Evolutionary conservation across 64 coral and sea anemone species (phyloP).

Genomic region (Acropora yongei): DNA sequence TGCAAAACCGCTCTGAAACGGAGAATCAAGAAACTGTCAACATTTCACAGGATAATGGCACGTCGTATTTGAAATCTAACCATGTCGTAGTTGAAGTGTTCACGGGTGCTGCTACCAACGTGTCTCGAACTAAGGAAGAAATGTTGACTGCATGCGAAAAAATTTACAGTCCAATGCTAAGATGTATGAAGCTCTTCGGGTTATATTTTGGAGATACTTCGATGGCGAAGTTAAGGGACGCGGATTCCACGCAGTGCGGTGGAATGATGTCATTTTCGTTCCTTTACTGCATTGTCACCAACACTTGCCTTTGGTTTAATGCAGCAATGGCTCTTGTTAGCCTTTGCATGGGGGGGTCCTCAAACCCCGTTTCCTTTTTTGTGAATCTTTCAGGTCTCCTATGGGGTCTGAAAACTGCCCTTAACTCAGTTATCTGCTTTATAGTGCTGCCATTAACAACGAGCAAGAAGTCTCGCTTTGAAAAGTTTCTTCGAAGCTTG

Average conservation of each 20-base stretch:
- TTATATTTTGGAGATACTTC: not conserved
- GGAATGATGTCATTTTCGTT: not conserved
- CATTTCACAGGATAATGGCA: not conserved
- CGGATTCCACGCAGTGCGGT: no score
- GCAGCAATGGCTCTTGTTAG: not conserved
- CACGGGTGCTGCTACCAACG: not conserved
- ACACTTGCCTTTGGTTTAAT: not conserved
- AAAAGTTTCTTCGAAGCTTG: not conserved
- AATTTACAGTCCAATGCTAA: not conserved
- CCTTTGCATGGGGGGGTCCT: not conserved
- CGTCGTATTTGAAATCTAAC: not conserved
- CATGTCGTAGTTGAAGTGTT: not conserved
- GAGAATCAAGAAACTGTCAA: not conserved
- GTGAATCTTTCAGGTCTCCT: no score
- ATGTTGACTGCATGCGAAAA: not conserved
- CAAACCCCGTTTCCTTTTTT: not conserved
- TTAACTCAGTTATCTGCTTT: not conserved
- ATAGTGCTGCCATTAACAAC: not conserved
- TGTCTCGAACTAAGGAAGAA: not conserved
- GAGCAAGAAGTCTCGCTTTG: not conserved
- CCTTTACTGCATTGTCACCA: not conserved
- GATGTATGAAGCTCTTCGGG: slow-evolving; percentile 1
- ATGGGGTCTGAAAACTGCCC: not conserved
- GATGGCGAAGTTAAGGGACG: not conserved
- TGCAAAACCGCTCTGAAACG: not conserved